Base-by-base conservation (phyloP, 1,140 invertebrate species). In the Sipha flava region DNA sequence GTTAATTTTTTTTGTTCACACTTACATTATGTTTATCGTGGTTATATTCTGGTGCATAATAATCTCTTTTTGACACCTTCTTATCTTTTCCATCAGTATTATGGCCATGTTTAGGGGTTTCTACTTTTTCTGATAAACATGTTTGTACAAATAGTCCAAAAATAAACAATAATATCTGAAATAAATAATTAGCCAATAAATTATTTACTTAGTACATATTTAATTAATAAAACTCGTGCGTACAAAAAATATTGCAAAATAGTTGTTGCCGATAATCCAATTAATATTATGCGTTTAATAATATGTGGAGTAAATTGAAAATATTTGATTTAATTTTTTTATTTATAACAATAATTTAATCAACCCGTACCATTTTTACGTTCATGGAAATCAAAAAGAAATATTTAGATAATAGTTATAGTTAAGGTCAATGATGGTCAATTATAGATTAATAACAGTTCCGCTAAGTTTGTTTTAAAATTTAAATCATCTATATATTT, bases 1-100 rank as follows among this genome's bases (percentile, higher is more conserved):
- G n/a, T n/a, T n/a, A n/a, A n/a, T n/a, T n/a, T n/a, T 21, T 40
- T 37, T 64, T 14, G n/a, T 40, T 21, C 23, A 23, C 0, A 83
- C 83, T 83, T 82, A 84, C 83, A 73, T n/a, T n/a, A n/a, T 83
- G 82, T 62, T 84, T 81, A 66, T 83, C 82, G 57, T 84, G 83
- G 62, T 84, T 83, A 59, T 84, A 81, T 49, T 83, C 81, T 16
- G 83, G 83, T 18, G 83, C 83, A 52, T 84, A 84, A 66, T 79
- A 70, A 7, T 49, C 77, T 37, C 52, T 77, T 77, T 77, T 77
- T 18, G 52, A 77, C 10, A 77, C 21, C 6, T 75, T 75, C 10
- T 77, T 77, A 26, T 59, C 9, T 34, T 34, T 34, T n/a, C 10
- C n/a, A 23, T 57, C n/a, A 14, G 31, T 73, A n/a, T 52, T 73